These are phyloP conservation scores for Edolisoma coerulescens DNA, from an alignment of 2,113 vertebrate genomes.

Conservation along the genomic window DNA sequence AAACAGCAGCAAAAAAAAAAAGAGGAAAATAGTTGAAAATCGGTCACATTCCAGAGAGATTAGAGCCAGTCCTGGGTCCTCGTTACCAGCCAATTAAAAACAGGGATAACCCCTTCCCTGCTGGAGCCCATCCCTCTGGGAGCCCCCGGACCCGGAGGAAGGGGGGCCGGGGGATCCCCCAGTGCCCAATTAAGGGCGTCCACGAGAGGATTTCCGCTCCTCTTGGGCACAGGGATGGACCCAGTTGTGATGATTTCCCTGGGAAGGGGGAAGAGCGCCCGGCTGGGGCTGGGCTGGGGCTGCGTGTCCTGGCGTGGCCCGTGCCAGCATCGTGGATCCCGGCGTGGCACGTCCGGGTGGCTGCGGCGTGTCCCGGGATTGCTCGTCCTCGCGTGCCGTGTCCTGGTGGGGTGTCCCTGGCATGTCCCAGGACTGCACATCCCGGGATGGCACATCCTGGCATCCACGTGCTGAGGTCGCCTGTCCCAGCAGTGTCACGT, in stretches of 20 bases:
- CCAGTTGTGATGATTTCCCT: background rate
- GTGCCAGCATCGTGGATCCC: background rate
- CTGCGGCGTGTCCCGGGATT: background rate
- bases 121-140: background rate
- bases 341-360: rapidly evolving
- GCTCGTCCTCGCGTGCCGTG: too few species aligned
- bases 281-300: background rate
- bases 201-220: background rate
- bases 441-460: background rate
- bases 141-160: background rate
- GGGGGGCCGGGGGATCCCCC: background rate
- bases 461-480: background rate
- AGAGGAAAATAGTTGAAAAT: constrained; percentile 53
- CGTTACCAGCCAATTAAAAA: constrained; percentile 38
- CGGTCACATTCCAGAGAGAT: constrained; percentile 79
- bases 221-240: background rate
- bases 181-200: background rate
- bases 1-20: background rate
- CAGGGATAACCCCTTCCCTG: constrained; percentile 63
- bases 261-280: background rate
- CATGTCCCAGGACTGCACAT: background rate
- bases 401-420: rapidly evolving
- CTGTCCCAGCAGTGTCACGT: background rate
- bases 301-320: rapidly evolving
- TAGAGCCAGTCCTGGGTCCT: constrained; percentile 66